Evolutionary conservation across 2,113 vertebrate species (phyloP).

Genomic region (Macaca mulatta): DNA sequence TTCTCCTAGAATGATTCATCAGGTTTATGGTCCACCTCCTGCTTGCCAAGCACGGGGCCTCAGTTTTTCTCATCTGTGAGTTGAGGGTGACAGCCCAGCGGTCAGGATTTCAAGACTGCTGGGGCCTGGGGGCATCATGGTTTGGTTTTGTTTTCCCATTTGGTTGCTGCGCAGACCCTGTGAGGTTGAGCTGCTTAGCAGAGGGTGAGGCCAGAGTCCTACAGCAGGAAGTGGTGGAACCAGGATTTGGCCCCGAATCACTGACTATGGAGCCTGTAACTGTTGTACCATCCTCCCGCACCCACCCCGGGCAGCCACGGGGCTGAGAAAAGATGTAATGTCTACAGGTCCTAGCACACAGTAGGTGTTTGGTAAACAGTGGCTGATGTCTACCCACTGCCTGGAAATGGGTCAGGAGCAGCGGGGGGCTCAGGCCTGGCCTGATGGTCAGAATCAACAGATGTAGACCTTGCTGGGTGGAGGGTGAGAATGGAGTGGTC

Average conservation of each 20-base stretch:
- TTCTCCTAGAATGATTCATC: neutral
- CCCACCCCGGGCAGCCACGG: neutral
- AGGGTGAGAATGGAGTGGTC: neutral
- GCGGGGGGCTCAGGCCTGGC: neutral
- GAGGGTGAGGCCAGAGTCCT: neutral
- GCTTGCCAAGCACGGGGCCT: neutral
- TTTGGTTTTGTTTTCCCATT: neutral
- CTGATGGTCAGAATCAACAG: neutral
- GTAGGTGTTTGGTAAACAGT: neutral
- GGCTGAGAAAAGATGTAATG: neutral
- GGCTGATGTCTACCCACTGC: neutral
- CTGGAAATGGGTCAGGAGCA: neutral
- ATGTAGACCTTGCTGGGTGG: neutral
- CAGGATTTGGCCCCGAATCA: neutral
- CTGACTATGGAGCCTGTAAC: neutral
- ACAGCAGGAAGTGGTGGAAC: neutral
- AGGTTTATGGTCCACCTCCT: neutral
- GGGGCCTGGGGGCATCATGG: neutral
- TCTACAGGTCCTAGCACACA: neutral
- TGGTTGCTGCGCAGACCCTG: neutral
- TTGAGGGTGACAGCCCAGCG: neutral
- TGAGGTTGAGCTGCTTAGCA: neutral
- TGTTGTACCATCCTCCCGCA: accelerated
- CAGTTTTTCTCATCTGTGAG: neutral
- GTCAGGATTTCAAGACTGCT: neutral